Evolutionary conservation across 2,888 invertebrate genomes (phyloP).

Genomic region (Mythimna vitellina): DNA sequence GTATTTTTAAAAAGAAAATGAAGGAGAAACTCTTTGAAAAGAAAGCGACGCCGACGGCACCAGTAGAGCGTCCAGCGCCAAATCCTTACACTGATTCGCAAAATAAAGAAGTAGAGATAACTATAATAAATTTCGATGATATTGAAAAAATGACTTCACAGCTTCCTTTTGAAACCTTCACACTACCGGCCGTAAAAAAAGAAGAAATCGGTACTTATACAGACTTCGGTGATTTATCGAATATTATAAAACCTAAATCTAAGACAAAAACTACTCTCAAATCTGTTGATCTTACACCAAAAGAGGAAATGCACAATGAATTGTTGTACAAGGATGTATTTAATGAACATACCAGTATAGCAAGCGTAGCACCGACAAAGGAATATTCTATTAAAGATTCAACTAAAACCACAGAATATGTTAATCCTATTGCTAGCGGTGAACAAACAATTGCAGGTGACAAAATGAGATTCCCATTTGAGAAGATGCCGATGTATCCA

Average conservation of each 20-base stretch:
- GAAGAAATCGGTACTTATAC: background rate
- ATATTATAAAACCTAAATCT: background rate
- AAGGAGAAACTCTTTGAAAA: slow-evolving; percentile 37
- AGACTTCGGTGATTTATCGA: background rate
- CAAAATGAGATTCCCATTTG: slow-evolving; percentile 8
- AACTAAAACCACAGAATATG: slow-evolving; percentile 18
- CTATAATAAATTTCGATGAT: slow-evolving; percentile 67
- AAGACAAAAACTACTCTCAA: background rate
- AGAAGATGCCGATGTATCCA: slow-evolving; percentile 27
- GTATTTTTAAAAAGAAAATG: slow-evolving; percentile 40
- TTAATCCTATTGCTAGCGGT: background rate
- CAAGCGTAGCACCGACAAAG: background rate
- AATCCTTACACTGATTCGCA: background rate
- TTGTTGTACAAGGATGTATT: slow-evolving; percentile 33
- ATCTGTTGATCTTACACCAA: background rate
- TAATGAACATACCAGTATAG: background rate
- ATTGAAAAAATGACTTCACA: slow-evolving; percentile 31
- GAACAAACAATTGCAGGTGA: accelerated
- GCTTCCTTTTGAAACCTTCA: background rate
- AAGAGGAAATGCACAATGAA: slow-evolving; percentile 26
- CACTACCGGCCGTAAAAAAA: background rate
- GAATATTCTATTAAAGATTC: background rate
- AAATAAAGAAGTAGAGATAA: slow-evolving; percentile 62
- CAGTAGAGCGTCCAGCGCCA: background rate
- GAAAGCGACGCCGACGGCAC: background rate